Conservation (phyloP, 2,113 vertebrate genomes). For the Isichthys henryi region DNA sequence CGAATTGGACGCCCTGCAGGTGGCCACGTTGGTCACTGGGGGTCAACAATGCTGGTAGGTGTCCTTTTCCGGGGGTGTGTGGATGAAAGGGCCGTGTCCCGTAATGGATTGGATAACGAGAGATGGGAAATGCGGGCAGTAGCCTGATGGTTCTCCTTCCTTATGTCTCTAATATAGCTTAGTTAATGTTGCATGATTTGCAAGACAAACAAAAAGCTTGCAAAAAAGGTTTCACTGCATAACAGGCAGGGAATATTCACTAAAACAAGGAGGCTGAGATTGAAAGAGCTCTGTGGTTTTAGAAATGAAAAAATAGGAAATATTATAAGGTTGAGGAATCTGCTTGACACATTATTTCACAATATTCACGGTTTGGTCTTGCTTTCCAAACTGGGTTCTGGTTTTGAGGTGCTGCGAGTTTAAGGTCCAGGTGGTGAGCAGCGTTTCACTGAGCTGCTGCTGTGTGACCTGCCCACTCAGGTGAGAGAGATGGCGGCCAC, state of each 20-base stretch:
- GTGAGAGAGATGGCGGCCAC: conserved; percentile 96
- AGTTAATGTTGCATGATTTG: not conserved
- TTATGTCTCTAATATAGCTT: not conserved
- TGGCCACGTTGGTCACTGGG: not conserved
- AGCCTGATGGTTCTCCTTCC: not conserved
- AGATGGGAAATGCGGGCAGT: not conserved
- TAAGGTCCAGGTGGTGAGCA: not conserved
- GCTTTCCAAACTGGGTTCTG: not conserved
- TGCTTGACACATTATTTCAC: not conserved
- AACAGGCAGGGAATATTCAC: not conserved
- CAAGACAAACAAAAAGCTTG: not conserved
- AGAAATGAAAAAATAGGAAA: not conserved
- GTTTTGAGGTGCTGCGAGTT: not conserved
- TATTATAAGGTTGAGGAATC: not conserved
- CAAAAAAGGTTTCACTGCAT: not conserved
- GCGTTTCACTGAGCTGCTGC: not conserved
- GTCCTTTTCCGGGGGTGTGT: not conserved
- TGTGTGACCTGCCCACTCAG: conserved; percentile 45
- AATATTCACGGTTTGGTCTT: not conserved
- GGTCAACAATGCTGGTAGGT: not conserved
- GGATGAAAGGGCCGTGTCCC: not conserved
- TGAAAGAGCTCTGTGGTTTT: not conserved
- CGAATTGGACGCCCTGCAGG: not conserved
- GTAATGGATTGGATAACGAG: not conserved
- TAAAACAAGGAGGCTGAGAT: not conserved